Evolutionary conservation across 2,888 invertebrate species (phyloP).

Genomic region (Sesia apiformis): DNA sequence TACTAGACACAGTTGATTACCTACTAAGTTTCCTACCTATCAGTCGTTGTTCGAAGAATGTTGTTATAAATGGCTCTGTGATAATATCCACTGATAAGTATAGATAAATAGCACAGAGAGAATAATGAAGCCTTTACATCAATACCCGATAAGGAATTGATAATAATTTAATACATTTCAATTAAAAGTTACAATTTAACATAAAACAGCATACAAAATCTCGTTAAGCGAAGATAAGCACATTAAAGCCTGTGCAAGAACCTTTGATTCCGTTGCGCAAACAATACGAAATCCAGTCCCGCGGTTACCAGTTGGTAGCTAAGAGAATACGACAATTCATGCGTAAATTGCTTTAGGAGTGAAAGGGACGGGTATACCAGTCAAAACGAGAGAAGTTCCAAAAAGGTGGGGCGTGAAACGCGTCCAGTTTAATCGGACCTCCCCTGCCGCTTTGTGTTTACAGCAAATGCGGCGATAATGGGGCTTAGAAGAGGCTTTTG

Average conservation of each 20-base stretch:
- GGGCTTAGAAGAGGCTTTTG: background rate
- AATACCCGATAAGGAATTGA: too few relatives aligned
- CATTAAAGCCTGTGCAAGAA: background rate
- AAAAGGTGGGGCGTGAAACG: constrained; percentile 2
- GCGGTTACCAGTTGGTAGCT: constrained; percentile 25
- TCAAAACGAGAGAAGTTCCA: constrained; percentile 13
- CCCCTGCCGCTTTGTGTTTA: background rate
- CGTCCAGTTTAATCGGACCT: constrained; percentile 19
- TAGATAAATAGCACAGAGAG: too few relatives aligned
- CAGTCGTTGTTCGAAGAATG: too few relatives aligned
- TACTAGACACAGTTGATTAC: too few relatives aligned
- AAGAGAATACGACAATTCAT: constrained; percentile 29
- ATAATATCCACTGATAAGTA: too few relatives aligned
- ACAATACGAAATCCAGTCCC: constrained; percentile 25
- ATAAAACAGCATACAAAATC: background rate
- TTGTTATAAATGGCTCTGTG: too few relatives aligned
- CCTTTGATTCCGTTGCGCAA: constrained; percentile 12
- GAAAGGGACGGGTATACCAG: constrained; percentile 15
- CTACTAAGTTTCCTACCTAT: too few relatives aligned
- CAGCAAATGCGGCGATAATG: background rate
- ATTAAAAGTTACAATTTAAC: background rate
- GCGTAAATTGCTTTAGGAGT: constrained; percentile 25
- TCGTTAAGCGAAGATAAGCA: background rate
- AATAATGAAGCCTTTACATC: too few relatives aligned
- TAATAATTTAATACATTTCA: too few relatives aligned